Conservation (phyloP, 2,888 invertebrate genomes). For the Cheilosia variabilis region DNA sequence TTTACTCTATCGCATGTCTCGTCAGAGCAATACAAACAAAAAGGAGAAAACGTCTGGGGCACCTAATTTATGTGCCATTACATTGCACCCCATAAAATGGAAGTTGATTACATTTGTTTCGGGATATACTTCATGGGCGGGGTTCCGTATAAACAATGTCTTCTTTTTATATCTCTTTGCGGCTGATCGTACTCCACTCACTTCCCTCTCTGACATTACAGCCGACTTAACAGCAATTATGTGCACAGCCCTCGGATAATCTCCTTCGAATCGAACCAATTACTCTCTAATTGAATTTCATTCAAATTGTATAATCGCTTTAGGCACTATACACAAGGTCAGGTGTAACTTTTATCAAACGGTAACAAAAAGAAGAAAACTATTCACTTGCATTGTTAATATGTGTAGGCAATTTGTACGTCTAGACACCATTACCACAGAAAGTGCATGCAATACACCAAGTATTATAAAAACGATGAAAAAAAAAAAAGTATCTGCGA, state of each 20-base stretch:
- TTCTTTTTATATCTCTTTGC: not conserved
- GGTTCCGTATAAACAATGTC: conserved; percentile 67
- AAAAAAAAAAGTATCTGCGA: conserved; percentile 19
- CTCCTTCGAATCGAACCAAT: conserved; percentile 20
- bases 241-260: conserved; percentile 32
- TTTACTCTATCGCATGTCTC: conserved; percentile 8
- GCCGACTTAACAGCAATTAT: not conserved
- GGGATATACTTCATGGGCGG: conserved; percentile 59
- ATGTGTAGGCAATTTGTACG: conserved; percentile 53
- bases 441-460: conserved; percentile 40
- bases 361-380: conserved; percentile 15
- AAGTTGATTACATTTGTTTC: conserved; percentile 43
- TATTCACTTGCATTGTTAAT: conserved; percentile 37
- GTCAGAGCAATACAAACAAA: conserved; percentile 25
- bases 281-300: conserved; percentile 24
- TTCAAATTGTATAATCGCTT: conserved; percentile 2
- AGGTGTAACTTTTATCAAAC: conserved; percentile 9
- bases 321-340: conserved; percentile 14
- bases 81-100: conserved; percentile 27
- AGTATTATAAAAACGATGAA: conserved; percentile 18
- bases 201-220: too few species aligned
- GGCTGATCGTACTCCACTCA: too few species aligned
- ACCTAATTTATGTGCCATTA: conserved; percentile 22
- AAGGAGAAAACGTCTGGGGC: conserved; percentile 11
- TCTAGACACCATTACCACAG: conserved; percentile 66